Conservation (phyloP, 1,140 invertebrate genomes). For the Drosophila setifemur region DNA sequence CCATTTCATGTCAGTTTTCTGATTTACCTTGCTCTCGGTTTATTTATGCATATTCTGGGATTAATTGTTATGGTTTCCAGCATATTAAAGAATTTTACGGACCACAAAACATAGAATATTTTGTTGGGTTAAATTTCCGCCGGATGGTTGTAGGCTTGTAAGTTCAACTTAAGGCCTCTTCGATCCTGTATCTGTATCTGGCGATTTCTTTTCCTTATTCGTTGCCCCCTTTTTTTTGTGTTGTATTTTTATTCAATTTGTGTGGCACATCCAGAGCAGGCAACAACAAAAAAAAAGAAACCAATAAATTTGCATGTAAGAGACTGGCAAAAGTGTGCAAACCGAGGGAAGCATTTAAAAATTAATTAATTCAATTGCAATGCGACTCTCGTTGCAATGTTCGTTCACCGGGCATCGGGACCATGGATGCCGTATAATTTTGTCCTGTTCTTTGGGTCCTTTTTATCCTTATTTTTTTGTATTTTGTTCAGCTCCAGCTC, state of each 20-base stretch:
- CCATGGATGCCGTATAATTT: constrained; percentile 52
- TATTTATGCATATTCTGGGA: neutral
- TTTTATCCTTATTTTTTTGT: neutral
- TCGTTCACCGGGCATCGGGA: neutral
- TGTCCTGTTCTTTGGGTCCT: constrained; percentile 35
- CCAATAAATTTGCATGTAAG: constrained; percentile 69
- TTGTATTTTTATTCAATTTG: constrained; percentile 55
- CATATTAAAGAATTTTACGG: constrained; percentile 8
- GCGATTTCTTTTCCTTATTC: constrained; percentile 23
- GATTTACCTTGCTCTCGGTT: constrained; percentile 6
- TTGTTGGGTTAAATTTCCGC: neutral
- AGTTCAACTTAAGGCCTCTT: neutral
- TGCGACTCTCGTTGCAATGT: constrained; percentile 40
- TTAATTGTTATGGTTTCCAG: constrained; percentile 10
- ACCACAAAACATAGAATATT: constrained; percentile 5
- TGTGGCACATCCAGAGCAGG: constrained; percentile 21
- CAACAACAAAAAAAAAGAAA: too few species aligned
- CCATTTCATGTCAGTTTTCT: neutral
- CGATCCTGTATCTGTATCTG: neutral
- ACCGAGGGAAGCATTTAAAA: constrained; percentile 57
- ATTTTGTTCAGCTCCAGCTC: neutral
- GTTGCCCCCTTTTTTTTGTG: neutral
- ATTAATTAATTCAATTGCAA: constrained; percentile 75
- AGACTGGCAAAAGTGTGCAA: constrained; percentile 37
- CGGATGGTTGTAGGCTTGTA: neutral